A percentile compares a stretch with the other conserved stretches of the same genome.
These are phyloP conservation scores for Oscarella lobularis DNA, from an alignment of 37 sponge, comb jelly and placozoan genomes.

Conservation along the genomic window DNA sequence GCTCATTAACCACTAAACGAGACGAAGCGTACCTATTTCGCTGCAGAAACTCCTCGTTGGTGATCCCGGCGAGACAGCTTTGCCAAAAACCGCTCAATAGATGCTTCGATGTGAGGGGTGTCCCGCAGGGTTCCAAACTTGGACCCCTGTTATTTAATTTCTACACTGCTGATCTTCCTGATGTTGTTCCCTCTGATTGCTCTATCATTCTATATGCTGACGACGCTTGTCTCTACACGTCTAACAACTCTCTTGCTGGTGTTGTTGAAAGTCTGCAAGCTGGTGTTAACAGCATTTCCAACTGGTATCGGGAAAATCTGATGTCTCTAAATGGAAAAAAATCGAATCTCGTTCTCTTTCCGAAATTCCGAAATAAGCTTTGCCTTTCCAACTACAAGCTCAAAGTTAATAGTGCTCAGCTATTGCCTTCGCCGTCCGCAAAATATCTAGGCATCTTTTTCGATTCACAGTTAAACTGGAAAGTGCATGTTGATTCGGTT, in stretches of 20 bases:
- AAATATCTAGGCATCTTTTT: no score
- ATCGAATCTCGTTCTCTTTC: background rate
- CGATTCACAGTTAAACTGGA: no score
- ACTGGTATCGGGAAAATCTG: background rate
- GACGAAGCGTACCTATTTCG: no score
- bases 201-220: background rate
- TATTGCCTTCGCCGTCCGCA: no score
- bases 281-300: background rate
- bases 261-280: background rate
- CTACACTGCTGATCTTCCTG: slow-evolving; percentile 5
- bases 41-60: no score
- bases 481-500: no score
- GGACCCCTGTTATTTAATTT: slow-evolving; percentile 1
- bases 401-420: no score
- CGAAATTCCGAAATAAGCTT: background rate
- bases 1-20: no score
- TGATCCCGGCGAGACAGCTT: no score
- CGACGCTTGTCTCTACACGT: background rate
- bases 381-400: no score
- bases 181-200: slow-evolving; percentile 3
- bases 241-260: background rate
- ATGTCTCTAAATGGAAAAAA: background rate
- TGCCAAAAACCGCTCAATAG: no score
- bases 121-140: slow-evolving; percentile 9
- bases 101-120: no score